Evolutionary conservation across 2,113 vertebrate genomes (phyloP).

Genomic region (Erinaceus europaeus): DNA sequence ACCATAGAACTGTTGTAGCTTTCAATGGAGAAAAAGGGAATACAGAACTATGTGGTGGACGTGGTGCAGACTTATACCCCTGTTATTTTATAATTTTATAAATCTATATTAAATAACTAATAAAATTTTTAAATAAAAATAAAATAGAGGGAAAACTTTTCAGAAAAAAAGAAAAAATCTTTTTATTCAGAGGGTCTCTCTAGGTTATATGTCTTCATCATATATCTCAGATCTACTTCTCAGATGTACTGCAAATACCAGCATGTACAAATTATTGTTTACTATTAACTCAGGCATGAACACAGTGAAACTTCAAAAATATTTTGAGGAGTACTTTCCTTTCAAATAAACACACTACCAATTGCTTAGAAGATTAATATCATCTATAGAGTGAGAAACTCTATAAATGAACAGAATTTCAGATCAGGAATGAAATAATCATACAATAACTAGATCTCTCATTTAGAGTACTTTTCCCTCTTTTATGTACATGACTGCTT

Average conservation of each 20-base stretch:
- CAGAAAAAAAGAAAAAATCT: background rate
- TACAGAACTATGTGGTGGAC: too few relatives aligned
- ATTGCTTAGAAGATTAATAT: slow-evolving; percentile 39
- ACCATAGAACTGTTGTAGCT: too few relatives aligned
- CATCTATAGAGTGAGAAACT: slow-evolving; percentile 39
- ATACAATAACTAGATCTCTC: background rate
- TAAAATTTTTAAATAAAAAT: too few relatives aligned
- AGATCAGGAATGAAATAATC: slow-evolving; percentile 1
- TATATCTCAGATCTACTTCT: background rate
- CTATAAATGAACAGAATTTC: slow-evolving; percentile 5
- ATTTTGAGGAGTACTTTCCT: slow-evolving; percentile 17
- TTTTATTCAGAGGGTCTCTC: background rate
- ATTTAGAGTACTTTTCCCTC: background rate
- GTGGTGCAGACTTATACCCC: too few relatives aligned
- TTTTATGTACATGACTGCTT: background rate
- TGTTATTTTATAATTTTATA: too few relatives aligned
- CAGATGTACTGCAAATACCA: background rate
- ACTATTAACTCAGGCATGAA: slow-evolving; percentile 17
- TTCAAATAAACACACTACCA: slow-evolving; percentile 32
- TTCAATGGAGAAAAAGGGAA: too few relatives aligned
- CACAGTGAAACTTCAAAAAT: slow-evolving; percentile 3
- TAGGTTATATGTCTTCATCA: background rate
- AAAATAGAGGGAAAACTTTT: too few relatives aligned
- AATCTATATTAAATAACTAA: too few relatives aligned
- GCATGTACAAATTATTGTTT: slow-evolving; percentile 1